phyloP scores from a whole-genome alignment of 2,888 invertebrate species.

The Sphaeridia pumilis region DNA sequence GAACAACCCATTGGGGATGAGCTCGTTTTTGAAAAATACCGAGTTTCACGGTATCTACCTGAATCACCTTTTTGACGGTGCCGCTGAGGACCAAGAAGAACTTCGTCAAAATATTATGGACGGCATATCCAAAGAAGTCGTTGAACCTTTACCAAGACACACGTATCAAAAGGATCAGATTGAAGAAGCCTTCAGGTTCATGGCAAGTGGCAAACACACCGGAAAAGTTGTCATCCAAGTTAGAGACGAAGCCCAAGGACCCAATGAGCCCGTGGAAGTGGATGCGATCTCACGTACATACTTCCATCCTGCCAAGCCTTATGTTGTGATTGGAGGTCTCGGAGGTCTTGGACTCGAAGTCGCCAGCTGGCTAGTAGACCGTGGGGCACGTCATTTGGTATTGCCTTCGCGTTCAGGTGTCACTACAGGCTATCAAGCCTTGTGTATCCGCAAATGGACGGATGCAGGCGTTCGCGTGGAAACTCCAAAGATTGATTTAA shows the following conservation, averaged over 20 bases:
- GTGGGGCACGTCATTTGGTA: conserved; percentile 9
- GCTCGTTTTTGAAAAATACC: conserved; percentile 85
- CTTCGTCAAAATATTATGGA: conserved; percentile 48
- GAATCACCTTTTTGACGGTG: conserved; percentile 66
- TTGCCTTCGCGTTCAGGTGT: conserved; percentile 11
- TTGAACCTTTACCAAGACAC: conserved; percentile 55
- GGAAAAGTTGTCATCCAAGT: conserved; percentile 57
- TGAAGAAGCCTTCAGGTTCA: conserved; percentile 60
- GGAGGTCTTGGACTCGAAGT: conserved; percentile 17
- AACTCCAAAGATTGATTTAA: conserved; percentile 49
- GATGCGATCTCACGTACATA: conserved; percentile 44
- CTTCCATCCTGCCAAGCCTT: conserved; percentile 46
- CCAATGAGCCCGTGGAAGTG: conserved; percentile 38
- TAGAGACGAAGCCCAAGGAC: conserved; percentile 37
- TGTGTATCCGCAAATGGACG: conserved; percentile 46
- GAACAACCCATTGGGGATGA: conserved; percentile 68
- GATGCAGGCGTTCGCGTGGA: conserved; percentile 54
- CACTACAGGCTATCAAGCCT: conserved; percentile 8
- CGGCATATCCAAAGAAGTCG: conserved; percentile 53
- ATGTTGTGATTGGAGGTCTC: conserved; percentile 47
- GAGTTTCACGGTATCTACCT: conserved; percentile 95
- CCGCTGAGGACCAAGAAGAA: conserved; percentile 51
- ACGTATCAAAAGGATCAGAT: conserved; percentile 54
- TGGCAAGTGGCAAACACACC: conserved; percentile 65
- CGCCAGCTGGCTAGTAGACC: conserved; percentile 6